These are phyloP conservation scores for Andrena chrysosceles DNA, from an alignment of 2,888 invertebrate genomes.

Conservation along the genomic window DNA sequence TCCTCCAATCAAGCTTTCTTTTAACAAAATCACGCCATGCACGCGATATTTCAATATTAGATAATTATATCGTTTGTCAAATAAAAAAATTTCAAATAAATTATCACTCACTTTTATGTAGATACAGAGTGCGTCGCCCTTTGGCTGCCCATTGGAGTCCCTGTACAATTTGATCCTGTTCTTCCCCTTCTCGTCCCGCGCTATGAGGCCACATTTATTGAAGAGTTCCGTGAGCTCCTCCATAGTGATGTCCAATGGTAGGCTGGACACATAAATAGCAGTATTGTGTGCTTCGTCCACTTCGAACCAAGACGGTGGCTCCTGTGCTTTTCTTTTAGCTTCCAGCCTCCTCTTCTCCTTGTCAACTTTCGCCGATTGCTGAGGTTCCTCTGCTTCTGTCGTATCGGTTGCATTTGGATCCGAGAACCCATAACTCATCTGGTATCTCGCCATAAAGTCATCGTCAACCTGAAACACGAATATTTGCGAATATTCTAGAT, in stretches of 20 bases:
- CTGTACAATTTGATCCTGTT: conserved; percentile 97
- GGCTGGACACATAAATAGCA: conserved; percentile 97
- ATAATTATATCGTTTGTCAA: neutral
- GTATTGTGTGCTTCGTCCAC: conserved; percentile 95
- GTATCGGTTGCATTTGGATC: conserved; percentile 86
- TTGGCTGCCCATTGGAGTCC: conserved; percentile 92
- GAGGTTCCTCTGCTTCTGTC: conserved; percentile 76
- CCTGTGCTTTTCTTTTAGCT: conserved; percentile 85
- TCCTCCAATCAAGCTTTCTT: neutral
- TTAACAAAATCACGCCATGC: neutral
- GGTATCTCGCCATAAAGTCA: conserved; percentile 98
- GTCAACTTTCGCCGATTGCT: conserved; percentile 84
- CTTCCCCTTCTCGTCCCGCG: conserved; percentile 93
- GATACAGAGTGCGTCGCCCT: conserved; percentile 98
- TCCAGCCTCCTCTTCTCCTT: conserved; percentile 80
- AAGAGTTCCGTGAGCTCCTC: conserved; percentile 96
- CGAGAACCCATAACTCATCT: conserved; percentile 96
- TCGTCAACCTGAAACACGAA: conserved; percentile 90
- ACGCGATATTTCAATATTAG: neutral
- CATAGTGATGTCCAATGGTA: conserved; percentile 95
- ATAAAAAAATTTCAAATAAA: conserved; percentile 1
- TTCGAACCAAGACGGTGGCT: conserved; percentile 95
- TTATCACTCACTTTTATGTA: conserved; percentile 92
- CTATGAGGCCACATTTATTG: conserved; percentile 98
- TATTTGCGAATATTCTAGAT: neutral